Evolutionary conservation across 1,140 invertebrate species (phyloP).

Genomic region (Pachyrhynchus sulphureomaculatus): DNA sequence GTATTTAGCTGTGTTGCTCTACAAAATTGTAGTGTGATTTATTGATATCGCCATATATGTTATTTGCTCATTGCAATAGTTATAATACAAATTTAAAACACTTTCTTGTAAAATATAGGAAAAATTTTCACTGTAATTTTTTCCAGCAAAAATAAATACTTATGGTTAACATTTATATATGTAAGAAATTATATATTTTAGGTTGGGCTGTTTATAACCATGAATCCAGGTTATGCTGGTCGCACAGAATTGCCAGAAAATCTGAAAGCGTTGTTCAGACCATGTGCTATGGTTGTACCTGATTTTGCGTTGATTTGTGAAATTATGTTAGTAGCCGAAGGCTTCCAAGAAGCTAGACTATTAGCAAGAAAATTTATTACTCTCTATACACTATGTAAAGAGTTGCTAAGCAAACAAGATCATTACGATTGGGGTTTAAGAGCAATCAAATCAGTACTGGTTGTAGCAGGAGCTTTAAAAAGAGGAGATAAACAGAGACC

Average conservation of each 20-base stretch:
- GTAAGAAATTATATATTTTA: no score
- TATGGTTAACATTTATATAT: no score
- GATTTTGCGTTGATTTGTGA: conserved; percentile 92
- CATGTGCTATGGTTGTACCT: conserved; percentile 93
- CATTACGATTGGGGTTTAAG: conserved; percentile 94
- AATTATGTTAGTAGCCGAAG: conserved; percentile 92
- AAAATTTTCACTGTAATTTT: no score
- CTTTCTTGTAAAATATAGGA: no score
- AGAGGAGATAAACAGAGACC: conserved; percentile 67
- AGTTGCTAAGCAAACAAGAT: conserved; percentile 88
- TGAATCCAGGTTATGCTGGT: conserved; percentile 90
- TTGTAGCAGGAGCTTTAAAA: conserved; percentile 81
- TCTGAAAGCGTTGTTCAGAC: conserved; percentile 71
- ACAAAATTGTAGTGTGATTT: no score
- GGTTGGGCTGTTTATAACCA: conserved; percentile 91
- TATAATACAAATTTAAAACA: no score
- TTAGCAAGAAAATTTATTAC: conserved; percentile 91
- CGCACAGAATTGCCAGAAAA: conserved; percentile 73
- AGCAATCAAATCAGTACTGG: conserved; percentile 90
- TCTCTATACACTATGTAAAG: conserved; percentile 82
- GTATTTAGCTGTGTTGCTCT: no score
- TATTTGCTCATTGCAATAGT: no score
- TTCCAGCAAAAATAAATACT: no score
- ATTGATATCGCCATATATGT: no score
- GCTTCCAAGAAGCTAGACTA: conserved; percentile 83